Percentiles rank a stretch among this genome's conserved stretches.
These are phyloP conservation scores for Chirona hameri DNA, from an alignment of 2,888 invertebrate species.

Conservation along the genomic window DNA sequence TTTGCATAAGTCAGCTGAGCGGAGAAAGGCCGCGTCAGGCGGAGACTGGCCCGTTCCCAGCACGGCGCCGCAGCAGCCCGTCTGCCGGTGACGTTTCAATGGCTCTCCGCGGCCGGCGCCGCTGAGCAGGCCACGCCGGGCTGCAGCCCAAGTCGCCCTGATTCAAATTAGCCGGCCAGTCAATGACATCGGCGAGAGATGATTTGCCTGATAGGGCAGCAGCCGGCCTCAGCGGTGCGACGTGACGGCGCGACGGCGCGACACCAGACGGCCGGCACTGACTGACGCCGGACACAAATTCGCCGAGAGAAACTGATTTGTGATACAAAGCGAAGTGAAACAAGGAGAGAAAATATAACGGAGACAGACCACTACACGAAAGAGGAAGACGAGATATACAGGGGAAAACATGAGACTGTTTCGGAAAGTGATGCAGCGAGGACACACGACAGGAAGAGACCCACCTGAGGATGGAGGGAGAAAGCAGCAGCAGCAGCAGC, in stretches of 20 bases:
- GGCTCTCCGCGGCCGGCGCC: not conserved
- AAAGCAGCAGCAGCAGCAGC: too few relatives aligned
- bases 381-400: too few relatives aligned
- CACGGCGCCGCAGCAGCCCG: not conserved
- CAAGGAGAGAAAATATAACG: not conserved
- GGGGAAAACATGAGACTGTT: too few relatives aligned
- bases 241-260: too few relatives aligned
- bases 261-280: not conserved
- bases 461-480: too few relatives aligned
- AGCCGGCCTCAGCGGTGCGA: not conserved
- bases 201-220: not conserved
- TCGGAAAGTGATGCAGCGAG: too few relatives aligned
- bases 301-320: too few relatives aligned
- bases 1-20: conserved; percentile 14
- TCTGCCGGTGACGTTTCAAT: not conserved
- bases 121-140: not conserved
- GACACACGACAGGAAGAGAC: too few relatives aligned
- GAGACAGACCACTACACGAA: not conserved
- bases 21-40: not conserved
- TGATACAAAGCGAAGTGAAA: not conserved
- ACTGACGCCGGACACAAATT: not conserved
- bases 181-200: not conserved
- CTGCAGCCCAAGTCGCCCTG: not conserved
- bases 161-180: conserved; percentile 1
- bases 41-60: not conserved